Evolutionary conservation across 2,113 vertebrate genomes (phyloP).

Genomic region (Mormyrus lacerda): DNA sequence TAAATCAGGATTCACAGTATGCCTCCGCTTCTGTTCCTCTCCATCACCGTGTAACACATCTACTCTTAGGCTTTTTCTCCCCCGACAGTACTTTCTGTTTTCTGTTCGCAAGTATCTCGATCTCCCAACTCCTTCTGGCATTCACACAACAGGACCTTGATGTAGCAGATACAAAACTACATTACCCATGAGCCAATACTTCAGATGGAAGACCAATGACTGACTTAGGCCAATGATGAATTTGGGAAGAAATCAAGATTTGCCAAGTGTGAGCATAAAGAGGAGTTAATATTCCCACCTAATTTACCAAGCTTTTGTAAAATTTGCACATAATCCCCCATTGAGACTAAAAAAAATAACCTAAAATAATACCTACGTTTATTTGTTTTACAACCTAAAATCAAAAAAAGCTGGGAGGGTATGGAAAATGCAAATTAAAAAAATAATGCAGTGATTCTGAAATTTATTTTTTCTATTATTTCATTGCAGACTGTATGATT

Average conservation of each 20-base stretch:
- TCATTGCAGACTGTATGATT: too few relatives aligned
- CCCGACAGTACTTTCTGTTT: neutral
- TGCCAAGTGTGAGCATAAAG: neutral
- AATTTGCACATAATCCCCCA: neutral
- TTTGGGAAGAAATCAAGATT: neutral
- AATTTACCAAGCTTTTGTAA: neutral
- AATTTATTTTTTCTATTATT: too few relatives aligned
- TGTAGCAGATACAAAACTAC: neutral
- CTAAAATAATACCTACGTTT: neutral
- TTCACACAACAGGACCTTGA: neutral
- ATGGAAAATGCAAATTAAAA: too few relatives aligned
- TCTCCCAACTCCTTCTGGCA: too few relatives aligned
- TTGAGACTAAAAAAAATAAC: neutral
- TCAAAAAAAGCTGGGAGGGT: too few relatives aligned
- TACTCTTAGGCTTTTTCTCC: neutral
- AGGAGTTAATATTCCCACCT: neutral
- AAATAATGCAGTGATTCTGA: too few relatives aligned
- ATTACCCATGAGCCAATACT: neutral
- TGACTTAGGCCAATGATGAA: neutral
- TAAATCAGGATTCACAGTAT: neutral
- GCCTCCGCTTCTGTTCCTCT: neutral
- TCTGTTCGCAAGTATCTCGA: neutral
- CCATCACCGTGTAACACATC: neutral
- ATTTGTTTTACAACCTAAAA: too few relatives aligned
- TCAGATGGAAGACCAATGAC: neutral